These are phyloP conservation scores for Tetanocera ferruginea DNA, from an alignment of 2,888 invertebrate genomes.

Conservation along the genomic window DNA sequence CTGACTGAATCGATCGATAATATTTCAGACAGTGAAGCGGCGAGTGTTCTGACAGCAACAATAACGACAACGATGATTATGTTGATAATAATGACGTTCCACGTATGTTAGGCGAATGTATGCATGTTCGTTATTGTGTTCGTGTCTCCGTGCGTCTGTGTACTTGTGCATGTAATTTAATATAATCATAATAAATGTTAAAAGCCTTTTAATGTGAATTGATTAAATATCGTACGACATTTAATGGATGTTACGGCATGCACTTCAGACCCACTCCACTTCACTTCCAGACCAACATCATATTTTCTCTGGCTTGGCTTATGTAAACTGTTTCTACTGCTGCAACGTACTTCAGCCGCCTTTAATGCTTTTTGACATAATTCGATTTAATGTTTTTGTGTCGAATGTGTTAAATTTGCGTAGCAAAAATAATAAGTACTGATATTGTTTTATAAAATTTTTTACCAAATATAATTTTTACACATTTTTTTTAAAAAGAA, in stretches of 20 bases:
- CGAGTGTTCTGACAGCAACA: not conserved
- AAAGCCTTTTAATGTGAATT: constrained; percentile 45
- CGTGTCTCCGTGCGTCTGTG: not conserved
- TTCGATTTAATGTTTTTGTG: not conserved
- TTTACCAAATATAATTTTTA: too few species aligned
- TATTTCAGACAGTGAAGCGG: not conserved
- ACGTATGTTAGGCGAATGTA: not conserved
- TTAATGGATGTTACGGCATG: constrained; percentile 17
- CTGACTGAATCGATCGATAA: not conserved
- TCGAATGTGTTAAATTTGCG: too few species aligned
- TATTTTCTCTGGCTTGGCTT: too few species aligned
- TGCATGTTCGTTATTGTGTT: not conserved
- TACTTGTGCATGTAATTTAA: constrained; percentile 35
- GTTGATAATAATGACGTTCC: not conserved
- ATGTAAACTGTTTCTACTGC: too few species aligned
- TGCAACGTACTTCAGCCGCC: not conserved
- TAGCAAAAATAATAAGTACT: too few species aligned
- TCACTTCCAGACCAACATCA: too few species aligned
- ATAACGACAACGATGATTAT: not conserved
- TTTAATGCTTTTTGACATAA: not conserved
- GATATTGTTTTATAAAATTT: too few species aligned
- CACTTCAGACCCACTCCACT: too few species aligned
- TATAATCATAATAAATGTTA: constrained; percentile 46
- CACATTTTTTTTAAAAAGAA: too few species aligned
- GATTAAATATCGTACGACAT: constrained; percentile 31